Percentiles rank a stretch among this genome's conserved stretches.
phyloP scores from a whole-genome alignment of 1,140 invertebrate species.

The Acromyrmex charruanus region DNA sequence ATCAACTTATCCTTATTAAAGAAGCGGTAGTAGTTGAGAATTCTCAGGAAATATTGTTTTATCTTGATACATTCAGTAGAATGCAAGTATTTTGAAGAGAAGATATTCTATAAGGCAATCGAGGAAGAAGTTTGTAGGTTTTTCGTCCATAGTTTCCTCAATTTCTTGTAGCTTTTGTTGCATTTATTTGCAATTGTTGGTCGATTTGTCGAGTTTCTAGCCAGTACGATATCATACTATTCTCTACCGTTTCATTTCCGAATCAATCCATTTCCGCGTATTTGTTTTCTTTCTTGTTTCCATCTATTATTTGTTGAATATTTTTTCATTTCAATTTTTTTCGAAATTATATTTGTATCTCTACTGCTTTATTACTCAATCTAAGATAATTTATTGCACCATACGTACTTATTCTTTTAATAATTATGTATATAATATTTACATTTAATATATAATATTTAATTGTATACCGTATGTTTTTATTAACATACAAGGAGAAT shows the following conservation, averaged over 20 bases:
- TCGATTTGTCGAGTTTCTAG: conserved; percentile 27
- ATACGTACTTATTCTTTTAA: not conserved
- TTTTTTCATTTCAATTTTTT: not conserved
- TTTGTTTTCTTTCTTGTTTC: not conserved
- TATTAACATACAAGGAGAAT: not conserved
- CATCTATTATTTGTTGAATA: not conserved
- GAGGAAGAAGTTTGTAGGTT: conserved; percentile 4
- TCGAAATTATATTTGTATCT: not conserved
- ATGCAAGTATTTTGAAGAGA: conserved; percentile 15
- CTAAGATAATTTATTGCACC: not conserved
- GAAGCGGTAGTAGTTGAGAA: not conserved
- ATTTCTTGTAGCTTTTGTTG: conserved; percentile 28
- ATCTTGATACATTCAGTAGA: conserved; percentile 13
- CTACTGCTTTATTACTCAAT: not conserved
- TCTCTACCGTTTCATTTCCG: conserved; percentile 18
- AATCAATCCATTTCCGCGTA: not conserved
- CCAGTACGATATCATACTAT: not conserved
- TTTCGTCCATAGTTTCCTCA: conserved; percentile 11
- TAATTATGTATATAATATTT: conserved; percentile 1
- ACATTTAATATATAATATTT: not conserved
- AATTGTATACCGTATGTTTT: not conserved
- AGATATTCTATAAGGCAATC: not conserved
- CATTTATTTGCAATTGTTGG: conserved; percentile 20
- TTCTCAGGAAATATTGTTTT: conserved; percentile 26
- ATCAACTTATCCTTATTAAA: conserved; percentile 37